Percentiles rank a stretch among this genome's conserved stretches.
Evolutionary conservation across 2,888 invertebrate genomes (phyloP).

Genomic region (Scaptomyza caliginosa): DNA sequence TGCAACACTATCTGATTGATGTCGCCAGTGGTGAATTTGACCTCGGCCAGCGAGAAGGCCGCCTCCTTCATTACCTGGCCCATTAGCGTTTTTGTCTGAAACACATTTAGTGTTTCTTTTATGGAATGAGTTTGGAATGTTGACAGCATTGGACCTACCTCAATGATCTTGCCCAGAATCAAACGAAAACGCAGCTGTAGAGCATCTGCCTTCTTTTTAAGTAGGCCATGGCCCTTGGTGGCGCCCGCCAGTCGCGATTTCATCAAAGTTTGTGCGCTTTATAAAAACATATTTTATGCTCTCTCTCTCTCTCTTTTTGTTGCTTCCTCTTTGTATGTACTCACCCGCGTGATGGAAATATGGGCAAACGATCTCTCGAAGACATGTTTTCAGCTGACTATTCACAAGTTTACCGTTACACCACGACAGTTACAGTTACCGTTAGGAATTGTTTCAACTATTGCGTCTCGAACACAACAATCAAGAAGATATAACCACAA

Average conservation of each 20-base stretch:
- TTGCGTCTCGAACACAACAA: neutral
- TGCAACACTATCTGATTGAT: slow-evolving; percentile 99
- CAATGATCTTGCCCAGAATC: slow-evolving; percentile 98
- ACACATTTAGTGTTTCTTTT: neutral
- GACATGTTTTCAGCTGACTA: slow-evolving; percentile 87
- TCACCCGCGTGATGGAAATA: slow-evolving; percentile 98
- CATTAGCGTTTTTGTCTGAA: slow-evolving; percentile 81
- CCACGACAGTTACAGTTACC: slow-evolving; percentile 2
- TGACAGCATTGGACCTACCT: slow-evolving; percentile 87
- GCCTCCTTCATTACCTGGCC: slow-evolving; percentile 99
- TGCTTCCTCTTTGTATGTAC: slow-evolving; percentile 90
- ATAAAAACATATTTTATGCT: neutral
- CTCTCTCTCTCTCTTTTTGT: neutral
- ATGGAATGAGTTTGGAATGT: too few relatives aligned
- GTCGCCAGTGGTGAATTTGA: slow-evolving; percentile 99
- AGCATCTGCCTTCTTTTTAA: slow-evolving; percentile 99
- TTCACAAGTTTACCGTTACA: slow-evolving; percentile 10
- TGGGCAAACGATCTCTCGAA: slow-evolving; percentile 93
- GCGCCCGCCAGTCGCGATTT: slow-evolving; percentile 98
- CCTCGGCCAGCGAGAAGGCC: slow-evolving; percentile 98
- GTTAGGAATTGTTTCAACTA: slow-evolving; percentile 4
- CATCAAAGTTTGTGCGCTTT: slow-evolving; percentile 98
- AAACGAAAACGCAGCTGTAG: slow-evolving; percentile 98
- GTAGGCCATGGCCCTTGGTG: slow-evolving; percentile 98
- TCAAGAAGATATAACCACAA: slow-evolving; percentile 15